phyloP scores from a whole-genome alignment of 2,888 invertebrate species.

The Drosophila eohydei region DNA sequence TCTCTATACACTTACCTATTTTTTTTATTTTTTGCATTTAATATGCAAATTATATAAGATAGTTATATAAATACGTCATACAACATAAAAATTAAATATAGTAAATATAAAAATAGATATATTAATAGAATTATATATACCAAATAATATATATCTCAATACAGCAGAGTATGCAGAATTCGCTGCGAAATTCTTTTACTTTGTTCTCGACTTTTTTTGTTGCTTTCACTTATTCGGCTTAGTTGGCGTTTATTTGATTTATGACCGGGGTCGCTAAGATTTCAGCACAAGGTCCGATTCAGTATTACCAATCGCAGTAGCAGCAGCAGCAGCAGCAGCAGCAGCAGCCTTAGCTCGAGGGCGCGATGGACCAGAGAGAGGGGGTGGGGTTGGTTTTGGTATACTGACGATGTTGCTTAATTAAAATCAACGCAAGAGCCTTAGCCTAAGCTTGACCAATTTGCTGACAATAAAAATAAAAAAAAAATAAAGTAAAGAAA shows the following conservation, averaged over 20 bases:
- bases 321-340: slow-evolving; percentile 9
- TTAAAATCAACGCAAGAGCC: slow-evolving; percentile 75
- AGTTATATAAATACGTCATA: no score
- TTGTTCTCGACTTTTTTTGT: slow-evolving; percentile 16
- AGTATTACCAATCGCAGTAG: slow-evolving; percentile 38
- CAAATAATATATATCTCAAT: no score
- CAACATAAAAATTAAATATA: no score
- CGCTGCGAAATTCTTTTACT: background rate
- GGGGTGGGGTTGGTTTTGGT: background rate
- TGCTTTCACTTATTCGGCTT: slow-evolving; percentile 59
- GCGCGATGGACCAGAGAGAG: background rate
- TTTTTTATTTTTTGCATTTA: no score
- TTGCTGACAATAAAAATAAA: slow-evolving; percentile 60
- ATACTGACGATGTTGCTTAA: slow-evolving; percentile 50
- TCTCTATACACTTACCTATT: no score
- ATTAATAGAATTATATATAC: no score
- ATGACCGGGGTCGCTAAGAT: slow-evolving; percentile 69
- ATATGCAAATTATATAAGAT: no score
- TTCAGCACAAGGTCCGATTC: slow-evolving; percentile 34
- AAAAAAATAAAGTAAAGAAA: slow-evolving; percentile 7
- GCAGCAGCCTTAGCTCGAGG: background rate
- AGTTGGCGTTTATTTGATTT: slow-evolving; percentile 80
- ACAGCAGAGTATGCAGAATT: background rate
- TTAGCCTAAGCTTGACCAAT: slow-evolving; percentile 61
- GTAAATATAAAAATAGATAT: no score